These are phyloP conservation scores for Caenorhabditis sulstoni DNA, from an alignment of 2,888 invertebrate species.

Conservation along the genomic window DNA sequence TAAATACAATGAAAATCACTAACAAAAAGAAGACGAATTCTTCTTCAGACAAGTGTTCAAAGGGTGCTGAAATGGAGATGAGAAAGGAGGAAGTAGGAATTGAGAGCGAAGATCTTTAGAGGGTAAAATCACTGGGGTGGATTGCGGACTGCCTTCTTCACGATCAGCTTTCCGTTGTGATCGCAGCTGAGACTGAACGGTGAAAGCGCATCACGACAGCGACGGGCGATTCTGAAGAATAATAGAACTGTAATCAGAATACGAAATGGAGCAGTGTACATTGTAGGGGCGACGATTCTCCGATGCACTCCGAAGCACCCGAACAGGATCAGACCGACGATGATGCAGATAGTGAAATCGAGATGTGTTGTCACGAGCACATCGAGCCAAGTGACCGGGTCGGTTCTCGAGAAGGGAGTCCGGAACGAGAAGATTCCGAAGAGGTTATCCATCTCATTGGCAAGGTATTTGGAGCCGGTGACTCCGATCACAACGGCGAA, in stretches of 20 bases:
- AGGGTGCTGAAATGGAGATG: slow-evolving; percentile 15
- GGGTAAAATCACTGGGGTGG: slow-evolving; percentile 24
- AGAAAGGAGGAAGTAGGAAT: slow-evolving; percentile 21
- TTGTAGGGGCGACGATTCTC: slow-evolving; percentile 95
- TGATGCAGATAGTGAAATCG: slow-evolving; percentile 45
- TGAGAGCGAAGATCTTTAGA: not conserved
- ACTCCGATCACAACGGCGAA: slow-evolving; percentile 50
- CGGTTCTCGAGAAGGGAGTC: slow-evolving; percentile 1
- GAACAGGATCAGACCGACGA: slow-evolving; percentile 84
- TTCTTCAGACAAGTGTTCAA: slow-evolving; percentile 41
- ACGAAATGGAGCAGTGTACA: slow-evolving; percentile 82
- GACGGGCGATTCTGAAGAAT: slow-evolving; percentile 76
- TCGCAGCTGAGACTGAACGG: slow-evolving; percentile 79
- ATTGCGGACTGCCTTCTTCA: slow-evolving; percentile 65
- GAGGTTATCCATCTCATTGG: slow-evolving; percentile 19
- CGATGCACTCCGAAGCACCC: slow-evolving; percentile 92
- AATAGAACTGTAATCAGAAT: too few species aligned
- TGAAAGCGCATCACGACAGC: slow-evolving; percentile 76
- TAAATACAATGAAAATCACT: slow-evolving; percentile 38
- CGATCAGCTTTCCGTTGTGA: slow-evolving; percentile 73
- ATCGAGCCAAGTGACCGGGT: slow-evolving; percentile 19
- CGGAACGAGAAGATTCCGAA: not conserved
- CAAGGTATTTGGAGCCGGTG: slow-evolving; percentile 39
- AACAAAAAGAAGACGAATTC: not conserved
- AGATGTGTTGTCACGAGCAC: slow-evolving; percentile 40